Evolutionary conservation across 2,113 vertebrate genomes (phyloP), one percentile per base, ranked within the genome.

Genomic region (Dascyllus trimaculatus): DNA sequence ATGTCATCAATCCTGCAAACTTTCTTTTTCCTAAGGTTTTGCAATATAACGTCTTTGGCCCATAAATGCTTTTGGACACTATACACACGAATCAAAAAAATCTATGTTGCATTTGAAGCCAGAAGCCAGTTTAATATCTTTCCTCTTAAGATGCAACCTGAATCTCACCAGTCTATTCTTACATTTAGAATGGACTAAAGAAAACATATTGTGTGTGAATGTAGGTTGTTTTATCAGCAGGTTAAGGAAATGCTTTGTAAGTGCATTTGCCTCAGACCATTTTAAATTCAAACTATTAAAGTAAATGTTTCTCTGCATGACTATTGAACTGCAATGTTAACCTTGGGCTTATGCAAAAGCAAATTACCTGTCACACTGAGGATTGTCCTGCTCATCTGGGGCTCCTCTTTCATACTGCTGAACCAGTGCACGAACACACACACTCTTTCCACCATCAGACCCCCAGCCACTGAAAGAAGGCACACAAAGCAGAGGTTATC

Each of bases 351-450:
- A 29, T 45, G 29, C 32, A 26, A 73, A 45, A 22, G 35, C 21
- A 25, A 24, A 57, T 93, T 94, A 98, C 97, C 96, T 96, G 92
- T 85, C 88, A 5, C 92, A 63, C 45, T 73, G 91, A 58, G 88
- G 71, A 52, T 87, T 74, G 40, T 94, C 95, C 0, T 81, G 56
- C 32, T 95, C 94, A 14, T 94, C 92, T 0, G 93, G 88, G 5
- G 79, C 3, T 38, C 77, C 91, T 72, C 91, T 96, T 88, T 99
- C 98, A 1, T 98, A 99, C 81, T 99, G 98, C 88, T 98, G 93
- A 56, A 99, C 98, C 82, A 99, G 92, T 0, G 96, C 96, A 7
- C 97, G 95, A 57, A 99, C 98, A 2, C 97, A 98, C 95, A 93
- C 88, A 32, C 67, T 82, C 49, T 85, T 88, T 43, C 97, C 97